Percentiles rank a stretch among this genome's conserved stretches.
These are phyloP conservation scores for Odocoileus hemionus DNA, from an alignment of 2,113 vertebrate genomes.

Conservation along the genomic window DNA sequence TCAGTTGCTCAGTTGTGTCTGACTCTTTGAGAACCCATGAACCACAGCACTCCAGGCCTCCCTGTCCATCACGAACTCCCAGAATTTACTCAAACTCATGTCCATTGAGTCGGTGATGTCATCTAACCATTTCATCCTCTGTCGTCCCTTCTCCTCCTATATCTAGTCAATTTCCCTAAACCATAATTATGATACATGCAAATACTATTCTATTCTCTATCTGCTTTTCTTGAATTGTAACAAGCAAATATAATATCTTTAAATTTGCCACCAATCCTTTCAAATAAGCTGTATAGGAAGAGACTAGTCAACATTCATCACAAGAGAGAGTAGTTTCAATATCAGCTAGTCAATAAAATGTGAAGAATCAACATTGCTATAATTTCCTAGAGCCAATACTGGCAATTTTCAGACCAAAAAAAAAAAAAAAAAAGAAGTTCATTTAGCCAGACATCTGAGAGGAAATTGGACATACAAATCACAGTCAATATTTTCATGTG, in stretches of 20 bases:
- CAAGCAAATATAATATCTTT: neutral
- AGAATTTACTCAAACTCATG: neutral
- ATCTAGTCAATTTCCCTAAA: neutral
- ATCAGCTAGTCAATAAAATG: neutral
- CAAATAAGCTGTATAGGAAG: neutral
- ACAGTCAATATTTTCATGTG: neutral
- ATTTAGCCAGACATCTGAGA: neutral
- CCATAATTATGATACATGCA: neutral
- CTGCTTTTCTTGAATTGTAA: neutral
- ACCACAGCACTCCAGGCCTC: neutral
- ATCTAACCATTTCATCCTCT: neutral
- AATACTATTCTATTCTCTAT: neutral
- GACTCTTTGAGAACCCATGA: fast-evolving
- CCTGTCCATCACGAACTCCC: neutral
- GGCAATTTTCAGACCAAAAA: neutral
- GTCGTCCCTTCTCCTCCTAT: neutral
- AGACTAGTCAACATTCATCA: neutral
- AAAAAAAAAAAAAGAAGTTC: neutral
- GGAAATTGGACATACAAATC: neutral
- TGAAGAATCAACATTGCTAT: neutral
- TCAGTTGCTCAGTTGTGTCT: neutral
- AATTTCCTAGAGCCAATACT: neutral
- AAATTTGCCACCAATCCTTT: neutral
- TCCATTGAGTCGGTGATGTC: fast-evolving
- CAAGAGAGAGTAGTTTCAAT: neutral